Evolutionary conservation across 2,888 invertebrate genomes (phyloP).

Genomic region (Scaptomyza flava): DNA sequence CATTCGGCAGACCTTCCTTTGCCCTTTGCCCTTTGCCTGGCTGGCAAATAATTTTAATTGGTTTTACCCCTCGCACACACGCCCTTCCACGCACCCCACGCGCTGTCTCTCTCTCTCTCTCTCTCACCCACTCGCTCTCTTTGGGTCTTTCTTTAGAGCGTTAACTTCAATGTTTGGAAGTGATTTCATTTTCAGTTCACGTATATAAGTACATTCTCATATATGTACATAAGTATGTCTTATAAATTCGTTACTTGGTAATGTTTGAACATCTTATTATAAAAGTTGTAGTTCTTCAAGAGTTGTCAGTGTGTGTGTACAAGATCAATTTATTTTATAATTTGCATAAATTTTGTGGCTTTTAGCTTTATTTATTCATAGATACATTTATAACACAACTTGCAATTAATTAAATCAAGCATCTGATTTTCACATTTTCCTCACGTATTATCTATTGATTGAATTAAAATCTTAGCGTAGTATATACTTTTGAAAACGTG

Average conservation of each 20-base stretch:
- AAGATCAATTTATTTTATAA: constrained; percentile 54
- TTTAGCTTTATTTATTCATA: constrained; percentile 20
- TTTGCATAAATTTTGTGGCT: constrained; percentile 46
- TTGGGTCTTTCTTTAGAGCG: neutral
- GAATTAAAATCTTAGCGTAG: neutral
- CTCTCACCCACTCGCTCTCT: neutral
- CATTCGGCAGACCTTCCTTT: constrained; percentile 66
- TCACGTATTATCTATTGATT: neutral
- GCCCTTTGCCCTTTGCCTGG: constrained; percentile 53
- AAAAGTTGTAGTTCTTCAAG: constrained; percentile 45
- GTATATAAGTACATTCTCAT: neutral
- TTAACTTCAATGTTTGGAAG: constrained; percentile 16
- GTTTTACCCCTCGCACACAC: constrained; percentile 44
- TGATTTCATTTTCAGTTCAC: constrained; percentile 50
- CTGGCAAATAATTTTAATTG: constrained; percentile 74
- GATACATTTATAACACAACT: neutral
- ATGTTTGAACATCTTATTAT: constrained; percentile 52
- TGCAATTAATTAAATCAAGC: neutral
- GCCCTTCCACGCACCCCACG: neutral
- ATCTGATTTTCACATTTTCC: neutral
- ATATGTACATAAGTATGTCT: neutral
- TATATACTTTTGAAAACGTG: too few relatives aligned
- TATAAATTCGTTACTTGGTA: constrained; percentile 4
- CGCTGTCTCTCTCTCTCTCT: too few relatives aligned
- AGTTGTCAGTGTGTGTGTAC: too few relatives aligned